Conservation (phyloP, 2,888 invertebrate genomes). For the Zelleria hepariella region DNA sequence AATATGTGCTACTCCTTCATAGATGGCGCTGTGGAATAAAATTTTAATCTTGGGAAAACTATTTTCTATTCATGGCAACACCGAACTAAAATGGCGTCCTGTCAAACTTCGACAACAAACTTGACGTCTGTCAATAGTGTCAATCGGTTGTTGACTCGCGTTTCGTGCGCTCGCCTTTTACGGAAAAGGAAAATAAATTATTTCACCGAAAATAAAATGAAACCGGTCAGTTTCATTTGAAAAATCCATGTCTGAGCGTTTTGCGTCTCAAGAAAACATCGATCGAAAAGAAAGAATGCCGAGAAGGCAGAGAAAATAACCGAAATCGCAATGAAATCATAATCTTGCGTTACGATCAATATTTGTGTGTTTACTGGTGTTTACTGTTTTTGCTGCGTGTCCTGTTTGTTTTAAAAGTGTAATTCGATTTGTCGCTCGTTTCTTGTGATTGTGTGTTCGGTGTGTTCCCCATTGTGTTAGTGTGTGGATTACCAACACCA, state of each 20-base stretch:
- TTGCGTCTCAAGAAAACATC: background rate
- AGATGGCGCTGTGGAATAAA: background rate
- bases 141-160: constrained; percentile 64
- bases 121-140: constrained; percentile 20
- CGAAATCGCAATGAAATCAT: background rate
- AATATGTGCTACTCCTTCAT: background rate
- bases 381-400: background rate
- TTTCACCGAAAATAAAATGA: background rate
- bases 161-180: constrained; percentile 17
- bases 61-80: background rate
- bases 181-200: background rate
- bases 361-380: background rate
- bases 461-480: background rate
- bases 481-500: background rate
- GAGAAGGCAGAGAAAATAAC: background rate
- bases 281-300: background rate
- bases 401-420: background rate
- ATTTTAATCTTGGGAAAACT: background rate
- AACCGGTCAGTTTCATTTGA: background rate
- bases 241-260: background rate
- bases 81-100: background rate
- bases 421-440: background rate
- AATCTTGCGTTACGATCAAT: background rate
- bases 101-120: constrained; percentile 9
- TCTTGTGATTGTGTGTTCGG: background rate